Conservation (phyloP, 2,797 vertebrate species). For the Neosilurus mollespiculum region DNA sequence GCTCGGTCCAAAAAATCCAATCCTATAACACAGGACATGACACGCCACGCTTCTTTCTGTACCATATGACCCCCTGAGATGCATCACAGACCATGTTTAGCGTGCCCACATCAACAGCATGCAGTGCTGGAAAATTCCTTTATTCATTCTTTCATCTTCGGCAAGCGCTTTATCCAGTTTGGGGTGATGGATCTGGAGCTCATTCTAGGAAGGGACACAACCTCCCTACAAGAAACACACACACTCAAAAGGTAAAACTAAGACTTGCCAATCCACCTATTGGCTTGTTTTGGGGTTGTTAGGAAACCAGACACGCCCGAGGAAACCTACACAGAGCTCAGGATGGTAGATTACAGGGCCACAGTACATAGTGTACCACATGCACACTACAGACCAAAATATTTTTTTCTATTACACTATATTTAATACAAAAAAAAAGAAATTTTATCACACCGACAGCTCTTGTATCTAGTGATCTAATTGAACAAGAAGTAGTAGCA, state of each 20-base stretch:
- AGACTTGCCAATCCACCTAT: background rate
- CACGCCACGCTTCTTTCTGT: background rate
- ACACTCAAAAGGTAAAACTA: background rate
- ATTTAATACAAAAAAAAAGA: background rate
- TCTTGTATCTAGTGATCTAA: conserved; percentile 13
- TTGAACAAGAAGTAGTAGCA: conserved; percentile 9
- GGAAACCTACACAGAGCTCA: background rate
- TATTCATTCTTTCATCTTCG: background rate
- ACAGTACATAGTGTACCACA: background rate
- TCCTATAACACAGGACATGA: background rate
- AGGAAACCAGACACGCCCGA: background rate
- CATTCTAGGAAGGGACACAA: background rate
- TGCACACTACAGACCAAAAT: background rate
- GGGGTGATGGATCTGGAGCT: background rate
- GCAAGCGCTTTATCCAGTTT: background rate
- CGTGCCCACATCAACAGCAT: background rate
- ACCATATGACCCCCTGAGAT: conserved; percentile 2
- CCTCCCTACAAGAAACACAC: background rate
- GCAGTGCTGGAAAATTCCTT: too few species aligned
- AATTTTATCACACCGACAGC: background rate
- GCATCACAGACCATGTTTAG: background rate
- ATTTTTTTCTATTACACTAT: too few species aligned
- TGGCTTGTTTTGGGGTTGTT: background rate
- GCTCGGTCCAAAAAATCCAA: background rate
- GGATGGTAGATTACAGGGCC: background rate